Evolutionary conservation across 2,888 invertebrate genomes (phyloP), one percentile per base, ranked within the genome.

Genomic region (Anorthoa munda): DNA sequence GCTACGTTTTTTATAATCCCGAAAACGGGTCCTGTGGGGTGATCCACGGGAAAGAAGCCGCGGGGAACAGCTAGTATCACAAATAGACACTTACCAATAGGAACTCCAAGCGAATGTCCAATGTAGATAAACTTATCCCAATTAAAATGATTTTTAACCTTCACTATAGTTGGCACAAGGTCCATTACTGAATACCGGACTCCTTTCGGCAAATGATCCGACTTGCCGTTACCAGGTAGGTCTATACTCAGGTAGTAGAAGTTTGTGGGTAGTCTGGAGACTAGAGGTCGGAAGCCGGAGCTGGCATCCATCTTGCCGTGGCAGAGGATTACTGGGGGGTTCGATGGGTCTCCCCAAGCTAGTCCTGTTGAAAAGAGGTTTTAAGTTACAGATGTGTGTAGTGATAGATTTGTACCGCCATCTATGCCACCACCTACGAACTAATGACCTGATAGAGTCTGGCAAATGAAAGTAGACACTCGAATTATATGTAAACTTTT

Each of bases 291-390:
- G 88, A 97, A 97, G 0, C 96, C 93, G 0, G 97, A 97, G 66
- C 97, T 96, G 70, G 97, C 97, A 86, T 97, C 97, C 86, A 97
- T 93, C 87, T 97, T 95, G 0, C 97, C 97, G 85, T 97, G 97
- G 53, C 97, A 91, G 2, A 97, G 93, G 2, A 97, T 87, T 0
- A 97, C 94, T 4, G 97, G 96, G 0, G 96, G 94, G 55, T 95
- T 92, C 4, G 91, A 85, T 15, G 94, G 90, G 18, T 95, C 91
- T 3, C 97, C 97, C 97, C 97, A 97, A 68, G 97, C 90, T 90
- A 97, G 93, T 1, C 94, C 97, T 97, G 90, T 18, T 93, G 18
- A 15, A 68, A 1, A 50, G 9, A 66, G 11, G 18, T 65, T 53
- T 15, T 15, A 46, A 26, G 7, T 45, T 9, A 9, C 1, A 17